phyloP scores from a whole-genome alignment of 2,113 vertebrate species.

The Emydocephalus ijimae region DNA sequence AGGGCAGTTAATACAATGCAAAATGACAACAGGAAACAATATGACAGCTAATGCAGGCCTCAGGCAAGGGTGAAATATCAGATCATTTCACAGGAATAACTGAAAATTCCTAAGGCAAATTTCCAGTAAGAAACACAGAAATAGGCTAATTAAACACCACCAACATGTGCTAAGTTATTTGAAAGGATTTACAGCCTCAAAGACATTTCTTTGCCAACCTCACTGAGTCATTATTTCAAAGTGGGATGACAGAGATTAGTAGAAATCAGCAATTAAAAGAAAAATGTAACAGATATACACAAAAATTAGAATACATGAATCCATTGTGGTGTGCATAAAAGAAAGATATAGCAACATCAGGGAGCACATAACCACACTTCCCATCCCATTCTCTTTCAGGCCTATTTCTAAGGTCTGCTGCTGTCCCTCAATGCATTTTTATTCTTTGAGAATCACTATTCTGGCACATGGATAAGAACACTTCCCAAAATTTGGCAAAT shows the following conservation, averaged over 20 bases:
- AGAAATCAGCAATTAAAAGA: neutral
- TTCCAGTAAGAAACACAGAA: slow-evolving; percentile 18
- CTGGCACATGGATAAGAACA: neutral
- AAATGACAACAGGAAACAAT: slow-evolving; percentile 40
- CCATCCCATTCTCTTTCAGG: neutral
- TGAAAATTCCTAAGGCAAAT: slow-evolving; percentile 41
- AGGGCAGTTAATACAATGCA: slow-evolving; percentile 48
- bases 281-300: neutral
- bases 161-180: slow-evolving; percentile 25
- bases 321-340: slow-evolving; percentile 18
- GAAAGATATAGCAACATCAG: neutral
- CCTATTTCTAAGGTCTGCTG: neutral
- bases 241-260: neutral
- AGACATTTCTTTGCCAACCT: neutral
- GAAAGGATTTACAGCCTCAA: slow-evolving; percentile 34
- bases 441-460: neutral
- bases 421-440: neutral
- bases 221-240: slow-evolving; percentile 4
- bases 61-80: slow-evolving; percentile 39
- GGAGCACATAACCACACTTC: neutral
- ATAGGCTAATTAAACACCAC: slow-evolving; percentile 27
- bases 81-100: slow-evolving; percentile 33
- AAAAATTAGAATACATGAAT: neutral
- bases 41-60: slow-evolving; percentile 26
- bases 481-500: neutral